phyloP scores from a whole-genome alignment of 2,113 vertebrate species.

The Lycaon pictus region DNA sequence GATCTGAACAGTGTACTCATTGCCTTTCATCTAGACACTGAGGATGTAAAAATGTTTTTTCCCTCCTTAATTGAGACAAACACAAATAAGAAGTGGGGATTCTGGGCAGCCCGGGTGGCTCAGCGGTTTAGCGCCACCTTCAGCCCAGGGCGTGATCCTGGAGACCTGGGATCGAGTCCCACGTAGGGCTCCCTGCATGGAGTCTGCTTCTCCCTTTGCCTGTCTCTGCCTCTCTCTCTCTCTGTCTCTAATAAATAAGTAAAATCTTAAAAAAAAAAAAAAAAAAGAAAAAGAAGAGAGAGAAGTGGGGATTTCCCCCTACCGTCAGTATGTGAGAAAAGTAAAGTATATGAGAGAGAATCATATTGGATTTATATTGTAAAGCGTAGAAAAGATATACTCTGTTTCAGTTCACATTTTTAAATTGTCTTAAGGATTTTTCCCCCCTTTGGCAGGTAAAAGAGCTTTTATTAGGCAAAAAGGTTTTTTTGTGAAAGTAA shows the following conservation, averaged over 20 bases:
- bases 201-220: too few relatives aligned
- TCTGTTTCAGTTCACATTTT: not conserved
- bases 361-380: not conserved
- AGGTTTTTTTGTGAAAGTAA: slow-evolving; percentile 18
- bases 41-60: not conserved
- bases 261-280: too few relatives aligned
- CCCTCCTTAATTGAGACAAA: not conserved
- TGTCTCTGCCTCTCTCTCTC: too few relatives aligned
- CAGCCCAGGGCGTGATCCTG: too few relatives aligned
- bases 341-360: not conserved
- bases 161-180: too few relatives aligned
- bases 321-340: not conserved
- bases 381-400: not conserved
- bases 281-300: too few relatives aligned
- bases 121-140: too few relatives aligned
- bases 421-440: slow-evolving; percentile 16
- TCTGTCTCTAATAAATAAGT: too few relatives aligned
- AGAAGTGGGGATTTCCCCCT: not conserved
- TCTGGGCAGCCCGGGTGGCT: not conserved
- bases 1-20: not conserved
- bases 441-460: not conserved
- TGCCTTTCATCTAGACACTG: not conserved
- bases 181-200: too few relatives aligned
- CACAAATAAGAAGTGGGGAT: not conserved
- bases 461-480: slow-evolving; percentile 29